Evolutionary conservation across 1,140 invertebrate genomes (phyloP), one percentile per base, ranked within the genome.

Genomic region (Drosophila murphyi): DNA sequence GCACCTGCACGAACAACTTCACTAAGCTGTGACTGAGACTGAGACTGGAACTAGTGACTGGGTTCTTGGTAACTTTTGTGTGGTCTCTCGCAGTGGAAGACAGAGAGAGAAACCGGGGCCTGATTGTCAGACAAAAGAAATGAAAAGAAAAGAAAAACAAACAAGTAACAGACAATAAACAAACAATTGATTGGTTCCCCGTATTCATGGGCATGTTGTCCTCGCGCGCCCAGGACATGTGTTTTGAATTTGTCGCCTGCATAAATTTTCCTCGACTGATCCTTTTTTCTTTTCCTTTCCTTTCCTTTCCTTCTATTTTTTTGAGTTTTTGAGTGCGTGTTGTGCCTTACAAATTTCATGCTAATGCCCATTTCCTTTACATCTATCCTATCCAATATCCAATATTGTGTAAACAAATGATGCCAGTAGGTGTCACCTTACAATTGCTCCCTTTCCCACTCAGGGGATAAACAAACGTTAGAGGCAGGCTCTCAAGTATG

Each of bases 361-460:
- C 83, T 88, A 88, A 88, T 88, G 83, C 85, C 83, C 72, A 72
- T 85, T 88, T 88, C 85, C 85, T 88, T 75, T 83, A 59, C 61
- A 59, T 56, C 63, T 32, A 43, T 39, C 52, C 64, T 73, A 60
- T 77, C 81, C 77, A 73, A 87, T 87, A 87, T 88, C 77, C 83
- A 88, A 88, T 88, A 88, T 88, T 88, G 85, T 88, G 83, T 88
- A 88, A 88, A 88, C 83, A 88, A 88, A 89, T 89, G 81, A 88
- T 88, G 80, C 79, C 77, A 74, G 67, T 83, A 88, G 83, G 83
- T 88, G 83, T 88, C 83, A 60, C 56, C 83, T 88, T 88, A 88
- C 83, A 74, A 72, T 83, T 76, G 86, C 68, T 32, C 20, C 39
- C 54, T 45, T 51, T 59, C 12, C 54, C 35, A 5, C 63, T 35